phyloP scores from a whole-genome alignment of 2,888 invertebrate genomes.

The Drosophila meridionalis region DNA sequence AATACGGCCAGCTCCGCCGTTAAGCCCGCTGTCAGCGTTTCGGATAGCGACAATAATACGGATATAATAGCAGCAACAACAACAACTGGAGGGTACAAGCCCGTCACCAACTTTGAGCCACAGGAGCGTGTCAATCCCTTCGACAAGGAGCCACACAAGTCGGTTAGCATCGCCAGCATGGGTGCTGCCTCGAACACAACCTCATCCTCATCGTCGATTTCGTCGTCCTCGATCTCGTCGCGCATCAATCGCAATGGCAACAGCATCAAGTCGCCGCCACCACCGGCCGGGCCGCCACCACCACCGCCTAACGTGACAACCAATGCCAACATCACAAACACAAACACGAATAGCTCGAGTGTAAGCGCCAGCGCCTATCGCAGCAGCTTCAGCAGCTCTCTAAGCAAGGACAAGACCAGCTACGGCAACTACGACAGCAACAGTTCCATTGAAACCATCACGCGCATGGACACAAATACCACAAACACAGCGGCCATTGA shows the following conservation, averaged over 20 bases:
- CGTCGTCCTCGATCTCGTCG: conserved; percentile 81
- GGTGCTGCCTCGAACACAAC: conserved; percentile 71
- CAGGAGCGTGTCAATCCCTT: conserved; percentile 85
- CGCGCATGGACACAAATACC: conserved; percentile 81
- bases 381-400: conserved; percentile 73
- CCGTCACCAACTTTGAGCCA: conserved; percentile 84
- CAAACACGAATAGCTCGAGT: conserved; percentile 47
- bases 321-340: conserved; percentile 42
- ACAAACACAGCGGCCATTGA: conserved; percentile 66
- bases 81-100: conserved; percentile 69
- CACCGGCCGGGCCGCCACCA: conserved; percentile 81
- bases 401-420: conserved; percentile 72
- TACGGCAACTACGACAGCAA: conserved; percentile 79
- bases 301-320: conserved; percentile 69
- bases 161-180: conserved; percentile 59
- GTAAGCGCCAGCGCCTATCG: conserved; percentile 69
- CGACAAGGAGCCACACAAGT: conserved; percentile 81
- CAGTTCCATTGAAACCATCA: conserved; percentile 82
- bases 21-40: conserved; percentile 83
- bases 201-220: conserved; percentile 79
- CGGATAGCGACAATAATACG: conserved; percentile 76
- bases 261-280: conserved; percentile 79
- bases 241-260: conserved; percentile 82
- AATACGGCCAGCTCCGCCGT: conserved; percentile 65
- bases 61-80: conserved; percentile 46